A percentile compares a stretch with the other conserved stretches of the same genome.
These are phyloP conservation scores for Coenobita brevimanus DNA, from an alignment of 1,140 invertebrate genomes.

Conservation along the genomic window DNA sequence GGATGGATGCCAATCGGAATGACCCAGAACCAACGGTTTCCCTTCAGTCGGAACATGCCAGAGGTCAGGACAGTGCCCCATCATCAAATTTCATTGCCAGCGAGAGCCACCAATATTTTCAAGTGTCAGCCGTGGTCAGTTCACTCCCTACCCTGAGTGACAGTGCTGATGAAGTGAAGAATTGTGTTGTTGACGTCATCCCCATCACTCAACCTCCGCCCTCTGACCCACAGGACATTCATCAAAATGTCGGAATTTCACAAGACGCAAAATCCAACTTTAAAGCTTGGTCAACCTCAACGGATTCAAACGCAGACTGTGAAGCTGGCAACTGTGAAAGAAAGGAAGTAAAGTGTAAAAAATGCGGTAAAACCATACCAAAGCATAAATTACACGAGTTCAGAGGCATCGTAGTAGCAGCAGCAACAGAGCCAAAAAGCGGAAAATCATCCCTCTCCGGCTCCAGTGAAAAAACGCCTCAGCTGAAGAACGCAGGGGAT, in stretches of 20 bases:
- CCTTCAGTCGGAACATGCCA: background rate
- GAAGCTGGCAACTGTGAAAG: conserved; percentile 26
- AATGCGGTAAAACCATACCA: conserved; percentile 30
- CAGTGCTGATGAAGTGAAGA: background rate
- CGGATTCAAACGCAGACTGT: conserved; percentile 38
- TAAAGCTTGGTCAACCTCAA: conserved; percentile 30
- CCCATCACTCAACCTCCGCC: background rate
- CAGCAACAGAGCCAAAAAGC: background rate
- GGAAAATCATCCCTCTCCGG: background rate
- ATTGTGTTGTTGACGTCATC: background rate
- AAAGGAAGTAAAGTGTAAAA: conserved; percentile 20
- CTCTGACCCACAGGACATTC: background rate
- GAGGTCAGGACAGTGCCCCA: background rate
- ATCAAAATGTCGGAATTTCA: background rate
- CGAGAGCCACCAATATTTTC: background rate
- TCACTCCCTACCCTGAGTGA: background rate
- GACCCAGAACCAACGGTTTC: background rate
- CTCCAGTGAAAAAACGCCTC: background rate
- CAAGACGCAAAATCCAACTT: background rate
- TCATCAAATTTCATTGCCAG: background rate
- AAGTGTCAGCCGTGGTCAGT: conserved; percentile 1
- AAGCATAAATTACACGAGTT: background rate
- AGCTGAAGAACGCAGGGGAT: background rate
- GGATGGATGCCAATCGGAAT: background rate
- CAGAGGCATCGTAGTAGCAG: background rate